phyloP scores from a whole-genome alignment of 1,140 invertebrate species.

The Phymastichus coffea region DNA sequence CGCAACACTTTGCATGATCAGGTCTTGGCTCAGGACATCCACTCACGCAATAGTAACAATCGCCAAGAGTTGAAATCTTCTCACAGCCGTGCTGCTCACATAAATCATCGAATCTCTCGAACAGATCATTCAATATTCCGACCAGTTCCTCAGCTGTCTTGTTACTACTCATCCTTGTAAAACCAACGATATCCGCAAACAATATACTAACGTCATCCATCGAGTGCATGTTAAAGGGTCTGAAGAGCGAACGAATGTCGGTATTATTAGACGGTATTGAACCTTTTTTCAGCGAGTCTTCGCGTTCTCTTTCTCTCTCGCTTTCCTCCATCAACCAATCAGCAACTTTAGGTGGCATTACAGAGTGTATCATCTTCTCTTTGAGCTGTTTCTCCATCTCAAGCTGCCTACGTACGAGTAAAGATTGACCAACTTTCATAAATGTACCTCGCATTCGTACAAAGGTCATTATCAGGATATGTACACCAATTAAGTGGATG shows the following conservation, averaged over 20 bases:
- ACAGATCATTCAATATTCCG: constrained; percentile 90
- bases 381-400: constrained; percentile 93
- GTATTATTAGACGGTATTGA: constrained; percentile 56
- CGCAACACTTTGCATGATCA: constrained; percentile 87
- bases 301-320: constrained; percentile 57
- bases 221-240: constrained; percentile 93
- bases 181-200: constrained; percentile 98
- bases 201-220: constrained; percentile 96
- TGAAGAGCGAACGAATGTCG: constrained; percentile 79
- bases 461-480: constrained; percentile 90
- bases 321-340: constrained; percentile 80
- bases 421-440: constrained; percentile 93
- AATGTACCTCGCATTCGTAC: constrained; percentile 92
- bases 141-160: constrained; percentile 89
- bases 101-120: constrained; percentile 91
- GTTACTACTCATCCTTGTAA: constrained; percentile 96
- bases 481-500: constrained; percentile 89
- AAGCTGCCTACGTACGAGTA: constrained; percentile 81
- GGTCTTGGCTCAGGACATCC: constrained; percentile 85
- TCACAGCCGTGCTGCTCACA: constrained; percentile 83
- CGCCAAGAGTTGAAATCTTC: constrained; percentile 92
- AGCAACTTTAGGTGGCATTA: constrained; percentile 93
- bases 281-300: constrained; percentile 54
- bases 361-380: constrained; percentile 96
- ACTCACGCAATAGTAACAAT: constrained; percentile 94